Base-by-base conservation (phyloP, 1,140 invertebrate genomes). In the Bradysia coprophila region DNA sequence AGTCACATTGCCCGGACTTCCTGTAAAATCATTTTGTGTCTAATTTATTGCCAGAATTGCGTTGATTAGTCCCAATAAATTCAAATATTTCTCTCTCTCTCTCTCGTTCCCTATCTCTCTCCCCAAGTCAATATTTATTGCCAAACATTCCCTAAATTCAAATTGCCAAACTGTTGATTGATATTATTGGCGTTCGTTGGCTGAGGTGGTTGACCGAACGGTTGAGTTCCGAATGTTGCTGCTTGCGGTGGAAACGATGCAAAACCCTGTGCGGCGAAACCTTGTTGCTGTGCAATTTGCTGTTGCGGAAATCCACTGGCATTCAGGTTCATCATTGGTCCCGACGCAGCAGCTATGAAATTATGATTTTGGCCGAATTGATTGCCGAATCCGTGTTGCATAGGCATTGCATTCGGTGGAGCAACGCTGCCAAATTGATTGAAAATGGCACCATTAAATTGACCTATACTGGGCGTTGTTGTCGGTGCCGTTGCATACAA, bases 401-500 rank as follows among this genome's bases (percentile, higher is more conserved):
- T 6, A n/a, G 9, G 15, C 33, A 36, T 5, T n/a, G 6, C 33
- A 36, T 36, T 5, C 10, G 10, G 5, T 6, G 33, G n/a, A 6
- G 18, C 5, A 9, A 15, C 5, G 9, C 33, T 16, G 33, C 5
- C 5, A 15, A 11, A 36, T 36, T 36, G 33, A 36, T 36, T 36
- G n/a, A 36, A 36, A 36, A 10, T 36, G 6, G 15, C 6, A 36
- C 9, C n/a, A 36, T 36, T 36, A 5, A 36, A 36, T 36, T 11
- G 33, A 6, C 33, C 33, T 36, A 18, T 5, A 15, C 33, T 18
- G 6, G 5, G 10, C 6, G 43, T 37, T 33, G 31, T 44, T 4
- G 55, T 49, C 4, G 71, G 71, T 10, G 68, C 66, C 51, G 73
- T 81, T 46, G 78, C 81, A 60, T 92, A 95, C 22, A 94, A 59